phyloP scores from a whole-genome alignment of 2,113 vertebrate genomes.

The Euleptes europaea region DNA sequence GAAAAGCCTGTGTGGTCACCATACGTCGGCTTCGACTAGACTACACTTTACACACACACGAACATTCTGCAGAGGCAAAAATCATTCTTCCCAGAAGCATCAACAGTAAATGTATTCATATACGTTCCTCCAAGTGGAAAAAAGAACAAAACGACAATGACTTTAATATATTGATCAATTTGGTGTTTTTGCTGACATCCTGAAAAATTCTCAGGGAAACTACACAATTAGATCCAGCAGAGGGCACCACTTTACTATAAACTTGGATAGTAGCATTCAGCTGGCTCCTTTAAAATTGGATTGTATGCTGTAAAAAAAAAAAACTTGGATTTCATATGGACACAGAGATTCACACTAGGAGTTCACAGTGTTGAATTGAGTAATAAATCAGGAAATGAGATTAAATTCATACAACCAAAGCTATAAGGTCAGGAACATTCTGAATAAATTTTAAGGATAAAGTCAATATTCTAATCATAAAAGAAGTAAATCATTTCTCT shows the following conservation, averaged over 20 bases:
- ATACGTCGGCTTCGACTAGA: no score
- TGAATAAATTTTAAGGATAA: background rate
- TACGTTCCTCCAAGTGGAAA: background rate
- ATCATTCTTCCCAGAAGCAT: no score
- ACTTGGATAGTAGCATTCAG: rapidly evolving
- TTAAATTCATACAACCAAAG: background rate
- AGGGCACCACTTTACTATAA: conserved; percentile 66
- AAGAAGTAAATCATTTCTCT: background rate
- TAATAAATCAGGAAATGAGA: background rate
- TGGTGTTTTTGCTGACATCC: background rate
- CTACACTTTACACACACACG: no score
- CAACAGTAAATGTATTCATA: no score
- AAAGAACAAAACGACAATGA: background rate
- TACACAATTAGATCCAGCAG: conserved; percentile 55
- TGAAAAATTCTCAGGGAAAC: background rate
- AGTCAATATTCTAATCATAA: background rate
- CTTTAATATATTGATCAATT: background rate
- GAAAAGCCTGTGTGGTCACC: no score
- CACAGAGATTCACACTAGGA: background rate
- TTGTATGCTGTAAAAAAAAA: background rate
- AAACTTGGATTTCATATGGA: background rate
- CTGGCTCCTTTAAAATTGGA: background rate
- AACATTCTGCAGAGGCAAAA: no score
- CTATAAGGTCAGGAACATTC: background rate
- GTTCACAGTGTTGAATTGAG: rapidly evolving